Evolutionary conservation across 2,797 vertebrate genomes (phyloP), one percentile per base, ranked within the genome.

Genomic region (Phataginus tetradactyla): DNA sequence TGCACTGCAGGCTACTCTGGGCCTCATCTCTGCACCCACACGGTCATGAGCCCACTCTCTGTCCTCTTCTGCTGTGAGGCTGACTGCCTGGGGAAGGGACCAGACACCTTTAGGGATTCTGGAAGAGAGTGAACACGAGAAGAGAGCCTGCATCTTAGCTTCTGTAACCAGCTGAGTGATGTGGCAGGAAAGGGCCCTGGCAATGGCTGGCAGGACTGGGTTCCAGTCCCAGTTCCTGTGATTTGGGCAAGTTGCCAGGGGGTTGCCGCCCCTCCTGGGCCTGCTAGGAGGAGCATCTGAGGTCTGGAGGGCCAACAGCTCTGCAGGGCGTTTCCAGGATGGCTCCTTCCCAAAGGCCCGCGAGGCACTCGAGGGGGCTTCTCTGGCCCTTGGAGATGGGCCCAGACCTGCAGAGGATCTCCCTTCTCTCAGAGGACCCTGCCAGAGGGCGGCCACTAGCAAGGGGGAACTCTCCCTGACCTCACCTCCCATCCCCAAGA

Each of bases 141-240:
- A 66, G 72, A 42, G 21, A 75, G 72, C 29, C 11, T 39, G 27
- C 25, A 49, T 37, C 37, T 71, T 25, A 20, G 25, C 25, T 42
- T 20, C 79, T 13, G 15, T 61, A 32, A 64, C 37, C 37, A 45
- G 45, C 45, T 45, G 45, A 45, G 68, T 61, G 51, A 80, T 2
- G 1, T 45, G 45, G 15, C 0, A 1, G 7, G 53, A 77, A 9
- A 63, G 15, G 69, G 53, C 5, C 1, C 14, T 1, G 15, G 68
- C 10, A 10, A 34, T 45, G 37, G 74, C 42, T 25, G 21, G 63
- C 18, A 37, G 25, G 32, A 6, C 4, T 20, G 32, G 34, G 27
- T 63, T 42, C 34, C 84, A 86, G 34, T 27, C 34, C 25, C 39
- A 53, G 51, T 15, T 51, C 57, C 23, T 18, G 49, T 37, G n/a